Conservation (phyloP, 2,888 invertebrate genomes). For the Sarcophaga variegata region DNA sequence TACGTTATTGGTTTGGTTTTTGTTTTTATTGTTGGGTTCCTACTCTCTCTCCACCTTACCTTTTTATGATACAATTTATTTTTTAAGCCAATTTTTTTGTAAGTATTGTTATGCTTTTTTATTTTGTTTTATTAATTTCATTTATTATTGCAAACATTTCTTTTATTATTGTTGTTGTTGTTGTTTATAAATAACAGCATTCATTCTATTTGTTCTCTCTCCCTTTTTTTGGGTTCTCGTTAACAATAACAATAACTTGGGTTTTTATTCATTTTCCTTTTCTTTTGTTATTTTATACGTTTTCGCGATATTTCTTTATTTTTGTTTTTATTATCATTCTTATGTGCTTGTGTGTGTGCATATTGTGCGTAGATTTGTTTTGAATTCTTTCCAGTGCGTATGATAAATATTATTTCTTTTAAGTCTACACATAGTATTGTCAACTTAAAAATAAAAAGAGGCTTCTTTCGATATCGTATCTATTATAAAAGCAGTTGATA, state of each 20-base stretch:
- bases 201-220: slow-evolving; percentile 24
- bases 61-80: background rate
- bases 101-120: background rate
- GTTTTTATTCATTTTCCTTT: background rate
- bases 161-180: background rate
- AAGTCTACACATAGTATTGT: background rate
- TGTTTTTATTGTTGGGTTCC: too few species aligned
- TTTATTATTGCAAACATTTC: background rate
- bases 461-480: too few species aligned
- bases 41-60: background rate
- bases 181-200: background rate
- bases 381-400: background rate
- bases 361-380: background rate
- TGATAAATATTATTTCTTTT: background rate
- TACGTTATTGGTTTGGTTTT: background rate
- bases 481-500: too few species aligned
- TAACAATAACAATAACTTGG: slow-evolving; percentile 16
- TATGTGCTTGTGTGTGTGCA: background rate
- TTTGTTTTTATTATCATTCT: background rate
- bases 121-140: background rate
- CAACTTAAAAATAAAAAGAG: background rate
- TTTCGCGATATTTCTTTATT: background rate
- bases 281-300: slow-evolving; percentile 12
- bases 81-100: slow-evolving; percentile 4
- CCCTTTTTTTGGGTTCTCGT: slow-evolving; percentile 9